Conservation (phyloP, 2,888 invertebrate species). For the Anodontia alba region DNA sequence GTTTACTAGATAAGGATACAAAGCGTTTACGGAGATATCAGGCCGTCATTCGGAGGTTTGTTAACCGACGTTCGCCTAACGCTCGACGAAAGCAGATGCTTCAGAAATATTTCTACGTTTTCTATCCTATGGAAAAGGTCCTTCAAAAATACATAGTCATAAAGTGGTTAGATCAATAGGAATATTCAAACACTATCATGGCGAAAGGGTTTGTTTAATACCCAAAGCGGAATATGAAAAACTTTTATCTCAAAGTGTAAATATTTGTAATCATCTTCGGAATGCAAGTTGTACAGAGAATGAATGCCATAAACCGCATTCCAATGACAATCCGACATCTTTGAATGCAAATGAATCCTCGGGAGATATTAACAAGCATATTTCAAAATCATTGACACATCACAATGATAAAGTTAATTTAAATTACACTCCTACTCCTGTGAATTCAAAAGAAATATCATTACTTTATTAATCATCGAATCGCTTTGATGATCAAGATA, state of each 20-base stretch:
- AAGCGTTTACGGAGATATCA: slow-evolving; percentile 2
- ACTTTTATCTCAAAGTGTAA: neutral
- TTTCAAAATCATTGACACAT: neutral
- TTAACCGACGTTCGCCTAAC: neutral
- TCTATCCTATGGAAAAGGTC: slow-evolving; percentile 1
- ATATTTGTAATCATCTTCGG: neutral
- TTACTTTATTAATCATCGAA: neutral
- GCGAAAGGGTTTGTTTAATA: slow-evolving; percentile 11
- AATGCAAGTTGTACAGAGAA: neutral
- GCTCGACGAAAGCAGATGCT: slow-evolving; percentile 1
- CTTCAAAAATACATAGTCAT: slow-evolving; percentile 3
- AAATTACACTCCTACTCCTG: neutral
- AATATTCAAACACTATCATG: neutral
- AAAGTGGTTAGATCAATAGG: slow-evolving; percentile 7
- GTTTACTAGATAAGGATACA: neutral
- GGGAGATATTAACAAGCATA: neutral
- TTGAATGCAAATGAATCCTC: slow-evolving; percentile 5
- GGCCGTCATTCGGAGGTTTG: slow-evolving; percentile 17
- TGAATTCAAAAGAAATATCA: neutral
- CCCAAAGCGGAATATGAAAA: slow-evolving; percentile 11
- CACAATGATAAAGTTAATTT: neutral
- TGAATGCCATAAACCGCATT: neutral
- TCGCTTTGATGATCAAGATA: slow-evolving; percentile 9
- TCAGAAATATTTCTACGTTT: slow-evolving; percentile 2
- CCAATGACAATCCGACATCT: neutral